These are phyloP conservation scores for Drosophila quasianomalipes DNA, from an alignment of 2,888 invertebrate species.

Conservation along the genomic window DNA sequence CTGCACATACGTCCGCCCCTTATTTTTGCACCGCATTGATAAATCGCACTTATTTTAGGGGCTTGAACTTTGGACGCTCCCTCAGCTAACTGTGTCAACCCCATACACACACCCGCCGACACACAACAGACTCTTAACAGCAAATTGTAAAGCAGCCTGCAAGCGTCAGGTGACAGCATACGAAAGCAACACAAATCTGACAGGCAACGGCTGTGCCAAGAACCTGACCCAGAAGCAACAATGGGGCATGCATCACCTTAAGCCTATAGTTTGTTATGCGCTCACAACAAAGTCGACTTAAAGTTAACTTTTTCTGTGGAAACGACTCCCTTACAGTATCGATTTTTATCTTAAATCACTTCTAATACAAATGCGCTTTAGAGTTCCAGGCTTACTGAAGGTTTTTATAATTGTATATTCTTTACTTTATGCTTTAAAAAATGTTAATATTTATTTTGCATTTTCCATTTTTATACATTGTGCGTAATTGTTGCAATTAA, in stretches of 20 bases:
- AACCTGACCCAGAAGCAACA: slow-evolving; percentile 19
- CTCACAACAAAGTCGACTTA: slow-evolving; percentile 12
- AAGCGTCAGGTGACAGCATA: slow-evolving; percentile 24
- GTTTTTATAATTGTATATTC: neutral
- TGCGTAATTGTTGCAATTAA: neutral
- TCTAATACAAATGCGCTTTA: neutral
- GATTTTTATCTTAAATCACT: neutral
- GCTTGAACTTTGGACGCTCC: slow-evolving; percentile 8
- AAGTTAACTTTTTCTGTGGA: neutral
- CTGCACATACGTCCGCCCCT: slow-evolving; percentile 20
- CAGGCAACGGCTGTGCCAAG: slow-evolving; percentile 27
- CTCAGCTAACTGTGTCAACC: slow-evolving; percentile 7
- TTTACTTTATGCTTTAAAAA: neutral
- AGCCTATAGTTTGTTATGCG: slow-evolving; percentile 18
- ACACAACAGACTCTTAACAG: slow-evolving; percentile 18
- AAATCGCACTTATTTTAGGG: slow-evolving; percentile 54
- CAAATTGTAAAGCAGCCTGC: slow-evolving; percentile 8
- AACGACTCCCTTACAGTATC: neutral
- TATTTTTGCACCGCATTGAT: slow-evolving; percentile 48
- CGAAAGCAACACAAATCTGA: slow-evolving; percentile 22
- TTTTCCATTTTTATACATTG: neutral
- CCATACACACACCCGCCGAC: neutral
- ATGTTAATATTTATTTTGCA: neutral
- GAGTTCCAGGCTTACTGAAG: neutral
- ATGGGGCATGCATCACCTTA: slow-evolving; percentile 17